phyloP scores from a whole-genome alignment of 2,113 vertebrate genomes.

The Lota lota region DNA sequence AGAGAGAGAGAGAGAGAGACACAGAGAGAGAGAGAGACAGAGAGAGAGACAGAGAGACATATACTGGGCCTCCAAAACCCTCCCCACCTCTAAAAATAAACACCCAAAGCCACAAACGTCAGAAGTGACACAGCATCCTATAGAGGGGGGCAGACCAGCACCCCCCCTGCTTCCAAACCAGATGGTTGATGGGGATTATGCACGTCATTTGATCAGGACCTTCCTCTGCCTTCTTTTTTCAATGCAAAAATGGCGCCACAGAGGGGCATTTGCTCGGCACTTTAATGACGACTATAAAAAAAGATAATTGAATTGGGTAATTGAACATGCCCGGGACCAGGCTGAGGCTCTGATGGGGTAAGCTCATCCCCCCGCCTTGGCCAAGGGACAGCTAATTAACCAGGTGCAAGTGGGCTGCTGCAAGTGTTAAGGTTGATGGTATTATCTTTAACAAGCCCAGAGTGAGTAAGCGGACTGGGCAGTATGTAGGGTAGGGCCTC shows the following conservation, averaged over 20 bases:
- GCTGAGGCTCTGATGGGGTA: no score
- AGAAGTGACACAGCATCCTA: slow-evolving; percentile 44
- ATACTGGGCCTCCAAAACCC: slow-evolving; percentile 25
- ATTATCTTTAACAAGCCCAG: no score
- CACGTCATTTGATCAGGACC: slow-evolving; percentile 56
- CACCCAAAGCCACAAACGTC: slow-evolving; percentile 52
- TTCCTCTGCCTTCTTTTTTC: slow-evolving; percentile 40
- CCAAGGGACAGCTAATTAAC: slow-evolving; percentile 54
- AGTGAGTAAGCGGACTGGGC: no score
- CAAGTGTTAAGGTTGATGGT: no score
- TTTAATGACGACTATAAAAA: no score
- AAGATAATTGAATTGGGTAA: no score
- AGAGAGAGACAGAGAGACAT: no score
- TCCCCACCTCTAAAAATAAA: slow-evolving; percentile 66
- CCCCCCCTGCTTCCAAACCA: slow-evolving; percentile 53
- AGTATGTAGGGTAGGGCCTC: slow-evolving; percentile 22
- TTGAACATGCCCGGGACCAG: no score
- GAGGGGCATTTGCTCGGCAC: neutral
- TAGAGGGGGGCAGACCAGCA: slow-evolving; percentile 27
- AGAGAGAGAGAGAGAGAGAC: no score
- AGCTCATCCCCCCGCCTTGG: no score
- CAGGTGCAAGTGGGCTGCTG: slow-evolving; percentile 34
- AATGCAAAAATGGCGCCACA: no score
- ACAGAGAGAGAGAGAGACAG: no score
- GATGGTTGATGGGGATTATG: slow-evolving; percentile 71